A percentile compares a stretch with the other conserved stretches of the same genome.
Evolutionary conservation across 2,797 vertebrate species (phyloP).

Genomic region (Cryptoblepharus egeriae): DNA sequence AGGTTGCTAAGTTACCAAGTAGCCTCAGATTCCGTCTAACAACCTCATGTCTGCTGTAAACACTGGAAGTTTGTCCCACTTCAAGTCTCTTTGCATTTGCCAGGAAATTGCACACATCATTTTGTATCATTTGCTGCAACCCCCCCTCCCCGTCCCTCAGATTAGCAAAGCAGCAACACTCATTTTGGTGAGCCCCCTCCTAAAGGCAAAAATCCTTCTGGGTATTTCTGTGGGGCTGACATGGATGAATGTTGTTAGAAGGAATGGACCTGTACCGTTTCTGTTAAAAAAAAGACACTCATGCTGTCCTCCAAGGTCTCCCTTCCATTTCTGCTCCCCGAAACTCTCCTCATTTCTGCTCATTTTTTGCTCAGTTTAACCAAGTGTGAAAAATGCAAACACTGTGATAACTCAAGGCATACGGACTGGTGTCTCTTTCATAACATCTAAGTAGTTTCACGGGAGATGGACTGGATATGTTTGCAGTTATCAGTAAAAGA

Average conservation of each 20-base stretch:
- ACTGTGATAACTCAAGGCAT: slow-evolving; percentile 59
- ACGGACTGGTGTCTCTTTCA: slow-evolving; percentile 63
- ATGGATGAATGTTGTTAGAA: background rate
- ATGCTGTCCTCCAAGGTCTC: too few species aligned
- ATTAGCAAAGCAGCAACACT: background rate
- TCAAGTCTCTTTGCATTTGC: background rate
- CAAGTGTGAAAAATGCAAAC: slow-evolving; percentile 64
- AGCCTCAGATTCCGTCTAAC: background rate
- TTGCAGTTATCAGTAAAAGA: slow-evolving; percentile 71
- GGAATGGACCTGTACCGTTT: slow-evolving; percentile 15
- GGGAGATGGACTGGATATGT: slow-evolving; percentile 57
- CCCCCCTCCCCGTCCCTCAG: background rate
- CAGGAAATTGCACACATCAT: background rate
- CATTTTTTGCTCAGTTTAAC: slow-evolving; percentile 44
- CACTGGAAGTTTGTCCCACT: background rate
- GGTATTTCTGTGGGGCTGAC: background rate
- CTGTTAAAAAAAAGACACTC: too few species aligned
- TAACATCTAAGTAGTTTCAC: slow-evolving; percentile 62
- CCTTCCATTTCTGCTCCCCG: background rate
- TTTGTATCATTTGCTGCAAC: background rate
- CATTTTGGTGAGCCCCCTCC: background rate
- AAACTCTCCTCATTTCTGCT: slow-evolving; percentile 59
- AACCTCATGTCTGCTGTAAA: background rate
- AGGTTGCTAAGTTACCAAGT: background rate
- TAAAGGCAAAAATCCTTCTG: background rate